Conservation (phyloP, 1,140 invertebrate genomes). For the Caenorhabditis latens region DNA sequence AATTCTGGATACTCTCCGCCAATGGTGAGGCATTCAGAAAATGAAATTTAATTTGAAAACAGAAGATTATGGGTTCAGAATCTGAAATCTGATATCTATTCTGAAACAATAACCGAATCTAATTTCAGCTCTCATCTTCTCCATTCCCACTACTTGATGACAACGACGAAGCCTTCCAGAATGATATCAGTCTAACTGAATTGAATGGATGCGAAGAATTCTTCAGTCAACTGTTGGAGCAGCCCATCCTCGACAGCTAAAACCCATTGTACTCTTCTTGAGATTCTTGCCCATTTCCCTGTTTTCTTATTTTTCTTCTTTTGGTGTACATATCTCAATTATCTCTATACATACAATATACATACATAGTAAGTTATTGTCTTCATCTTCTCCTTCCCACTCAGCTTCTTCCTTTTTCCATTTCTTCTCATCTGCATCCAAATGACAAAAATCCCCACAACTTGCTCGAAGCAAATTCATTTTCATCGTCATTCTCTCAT, state of each 20-base stretch:
- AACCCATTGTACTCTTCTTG: not conserved
- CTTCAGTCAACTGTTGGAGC: conserved; percentile 31
- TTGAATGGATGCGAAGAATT: conserved; percentile 44
- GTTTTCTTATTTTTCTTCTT: not conserved
- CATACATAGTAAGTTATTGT: conserved; percentile 54
- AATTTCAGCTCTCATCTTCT: conserved; percentile 23
- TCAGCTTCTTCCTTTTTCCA: not conserved
- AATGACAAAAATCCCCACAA: conserved; percentile 17
- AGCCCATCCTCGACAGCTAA: conserved; percentile 1
- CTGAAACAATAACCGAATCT: not conserved
- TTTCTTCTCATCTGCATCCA: conserved; percentile 24
- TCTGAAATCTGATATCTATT: too few species aligned
- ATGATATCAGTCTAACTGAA: conserved; percentile 44
- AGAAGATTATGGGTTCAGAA: too few species aligned
- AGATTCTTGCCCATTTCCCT: conserved; percentile 2
- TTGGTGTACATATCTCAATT: conserved; percentile 16
- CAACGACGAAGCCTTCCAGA: conserved; percentile 7
- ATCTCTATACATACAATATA: conserved; percentile 40
- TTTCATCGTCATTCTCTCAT: conserved; percentile 33
- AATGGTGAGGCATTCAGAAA: conserved; percentile 15
- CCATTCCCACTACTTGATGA: conserved; percentile 43
- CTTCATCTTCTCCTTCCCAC: not conserved
- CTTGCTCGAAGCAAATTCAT: conserved; percentile 41
- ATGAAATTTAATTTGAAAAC: too few species aligned
- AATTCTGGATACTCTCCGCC: conserved; percentile 53